phyloP scores from a whole-genome alignment of 2,113 vertebrate genomes.

The Vicugna pacos region DNA sequence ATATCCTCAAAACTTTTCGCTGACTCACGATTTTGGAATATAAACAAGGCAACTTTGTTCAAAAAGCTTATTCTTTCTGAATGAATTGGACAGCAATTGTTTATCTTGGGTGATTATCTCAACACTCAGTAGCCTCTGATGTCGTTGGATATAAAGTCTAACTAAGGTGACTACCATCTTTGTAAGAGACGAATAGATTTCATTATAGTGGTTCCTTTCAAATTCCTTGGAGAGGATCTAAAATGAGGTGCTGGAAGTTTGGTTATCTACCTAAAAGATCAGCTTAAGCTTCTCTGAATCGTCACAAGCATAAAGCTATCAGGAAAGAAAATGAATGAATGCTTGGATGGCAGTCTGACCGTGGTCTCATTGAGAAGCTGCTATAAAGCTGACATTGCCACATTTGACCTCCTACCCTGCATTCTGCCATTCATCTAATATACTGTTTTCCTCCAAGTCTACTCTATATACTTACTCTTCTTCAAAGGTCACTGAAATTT shows the following conservation, averaged over 20 bases:
- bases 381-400: not conserved
- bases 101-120: constrained; percentile 42
- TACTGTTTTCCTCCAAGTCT: not conserved
- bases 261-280: constrained; percentile 19
- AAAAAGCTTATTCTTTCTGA: not conserved
- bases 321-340: constrained; percentile 14
- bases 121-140: constrained; percentile 31
- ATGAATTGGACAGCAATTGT: not conserved
- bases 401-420: not conserved
- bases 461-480: not conserved
- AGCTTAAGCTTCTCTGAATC: not conserved
- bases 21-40: constrained; percentile 28
- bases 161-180: constrained; percentile 34
- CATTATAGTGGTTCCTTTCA: constrained; percentile 44
- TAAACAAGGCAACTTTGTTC: constrained; percentile 5
- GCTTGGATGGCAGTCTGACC: not conserved
- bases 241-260: not conserved
- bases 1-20: constrained; percentile 32
- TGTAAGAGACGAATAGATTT: constrained; percentile 28
- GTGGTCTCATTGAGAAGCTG: not conserved
- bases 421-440: not conserved
- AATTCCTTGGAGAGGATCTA: constrained; percentile 31
- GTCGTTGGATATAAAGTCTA: not conserved
- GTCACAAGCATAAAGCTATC: not conserved
- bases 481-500: not conserved